A percentile compares a stretch with the other conserved stretches of the same genome.
phyloP scores from a whole-genome alignment of 2,797 vertebrate species.

The Oryzias dopingdopingensis region DNA sequence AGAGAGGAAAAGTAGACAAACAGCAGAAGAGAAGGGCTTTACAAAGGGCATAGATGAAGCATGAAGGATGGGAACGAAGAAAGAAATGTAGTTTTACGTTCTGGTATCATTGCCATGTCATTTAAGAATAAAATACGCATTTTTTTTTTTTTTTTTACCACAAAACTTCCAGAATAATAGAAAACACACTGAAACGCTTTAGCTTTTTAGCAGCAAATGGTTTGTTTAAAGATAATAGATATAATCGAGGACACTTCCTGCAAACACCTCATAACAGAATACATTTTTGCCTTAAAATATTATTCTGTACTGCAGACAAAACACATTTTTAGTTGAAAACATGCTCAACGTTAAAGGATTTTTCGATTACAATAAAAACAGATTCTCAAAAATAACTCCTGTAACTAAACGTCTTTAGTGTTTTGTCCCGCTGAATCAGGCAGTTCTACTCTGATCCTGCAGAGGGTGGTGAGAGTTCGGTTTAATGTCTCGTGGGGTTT shows the following conservation, averaged over 20 bases:
- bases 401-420: too few species aligned
- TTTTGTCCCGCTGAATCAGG: too few species aligned
- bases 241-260: neutral
- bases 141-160: too few species aligned
- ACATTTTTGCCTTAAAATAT: neutral
- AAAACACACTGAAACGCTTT: too few species aligned
- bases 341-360: too few species aligned
- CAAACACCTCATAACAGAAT: neutral
- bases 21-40: neutral
- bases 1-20: conserved; percentile 1
- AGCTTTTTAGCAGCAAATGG: neutral
- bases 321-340: neutral
- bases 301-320: too few species aligned
- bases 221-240: neutral
- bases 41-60: too few species aligned
- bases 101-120: too few species aligned
- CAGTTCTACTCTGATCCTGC: conserved; percentile 29
- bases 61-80: neutral
- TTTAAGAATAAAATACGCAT: too few species aligned
- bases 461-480: conserved; percentile 33
- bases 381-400: too few species aligned
- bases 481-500: conserved; percentile 2
- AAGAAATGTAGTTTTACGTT: neutral
- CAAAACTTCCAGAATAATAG: too few species aligned
- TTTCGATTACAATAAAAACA: too few species aligned